Base-by-base conservation (phyloP, 1,140 invertebrate species). In the Globodera rostochiensis region DNA sequence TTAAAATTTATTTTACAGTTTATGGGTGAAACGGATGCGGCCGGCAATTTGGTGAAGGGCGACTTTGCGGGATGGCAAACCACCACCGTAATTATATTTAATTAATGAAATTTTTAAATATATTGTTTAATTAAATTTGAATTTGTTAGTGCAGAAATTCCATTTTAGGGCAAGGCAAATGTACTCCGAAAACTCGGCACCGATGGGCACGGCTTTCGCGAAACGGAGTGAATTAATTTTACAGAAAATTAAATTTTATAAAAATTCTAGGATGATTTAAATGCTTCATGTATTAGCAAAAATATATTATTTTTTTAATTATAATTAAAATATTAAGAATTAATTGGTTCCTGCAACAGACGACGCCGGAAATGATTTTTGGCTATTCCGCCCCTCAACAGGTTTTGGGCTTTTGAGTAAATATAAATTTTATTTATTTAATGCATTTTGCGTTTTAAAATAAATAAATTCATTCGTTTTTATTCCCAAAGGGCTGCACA, bases 1-100 rank as follows among this genome's bases (percentile, higher is more conserved):
- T 13, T 13, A 53, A 53, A 53, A 9, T 53, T 53, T 53, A 64
- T 64, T 64, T 64, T 47, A 25, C 25, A 81, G 53, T 88, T 89
- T 73, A 80, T 89, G 46, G 91, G 91, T 50, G 79, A 77, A 46
- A 84, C 87, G 8, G 88, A 90, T 70, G 81, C 84, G 0, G 76
- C 87, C 60, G 85, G 85, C 4, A 84, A 86, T 78, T 74, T 86
- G 49, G 78, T 83, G 11, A 79, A 69, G 76, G 85, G 85, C 9
- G 77, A 74, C 9, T 86, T 86, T 47, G 73, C 74, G 3, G 66
- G 71, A 4, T 86, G 86, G 86, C 47, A 74, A 21, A 87, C 85
- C 3, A 45, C 86, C 15, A 53, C 50, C 15, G 85, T 78, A 25
- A 82, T 50, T n/a, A 25, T 46, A 82, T 13, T 50, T 13, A 70